A percentile compares a stretch with the other conserved stretches of the same genome.
Evolutionary conservation across 2,113 vertebrate species (phyloP).

Genomic region (Caracal caracal): DNA sequence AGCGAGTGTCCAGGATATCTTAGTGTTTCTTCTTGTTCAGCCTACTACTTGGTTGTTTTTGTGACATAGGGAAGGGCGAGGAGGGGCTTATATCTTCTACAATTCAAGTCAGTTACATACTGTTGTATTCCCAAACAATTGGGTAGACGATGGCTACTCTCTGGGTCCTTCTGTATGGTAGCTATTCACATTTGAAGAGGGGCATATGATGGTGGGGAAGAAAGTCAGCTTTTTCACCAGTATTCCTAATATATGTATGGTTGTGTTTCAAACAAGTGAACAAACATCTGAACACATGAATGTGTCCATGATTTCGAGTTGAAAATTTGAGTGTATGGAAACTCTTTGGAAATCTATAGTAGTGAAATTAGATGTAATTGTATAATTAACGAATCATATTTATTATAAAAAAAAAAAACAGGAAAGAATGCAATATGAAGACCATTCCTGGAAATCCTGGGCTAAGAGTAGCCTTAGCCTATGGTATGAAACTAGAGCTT

Average conservation of each 20-base stretch:
- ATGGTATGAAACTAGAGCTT: neutral
- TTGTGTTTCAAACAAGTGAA: neutral
- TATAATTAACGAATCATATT: neutral
- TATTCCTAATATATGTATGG: neutral
- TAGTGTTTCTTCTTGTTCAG: neutral
- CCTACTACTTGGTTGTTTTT: neutral
- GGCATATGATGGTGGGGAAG: neutral
- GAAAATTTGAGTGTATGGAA: neutral
- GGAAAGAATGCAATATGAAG: neutral
- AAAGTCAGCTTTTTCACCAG: neutral
- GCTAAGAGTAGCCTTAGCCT: neutral
- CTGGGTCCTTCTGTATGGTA: neutral
- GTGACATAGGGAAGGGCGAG: neutral
- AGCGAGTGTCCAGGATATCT: neutral
- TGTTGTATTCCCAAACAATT: neutral
- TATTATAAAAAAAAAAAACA: neutral
- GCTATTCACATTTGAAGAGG: neutral
- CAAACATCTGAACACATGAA: neutral
- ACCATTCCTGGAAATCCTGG: neutral
- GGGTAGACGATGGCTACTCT: neutral
- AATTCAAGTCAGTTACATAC: neutral
- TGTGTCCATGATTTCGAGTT: constrained; percentile 7
- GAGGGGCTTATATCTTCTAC: neutral
- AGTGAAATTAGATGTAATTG: neutral
- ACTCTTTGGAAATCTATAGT: neutral